A percentile compares a stretch with the other conserved stretches of the same genome.
Conservation (phyloP, 2,113 vertebrate species). For the Laticauda colubrina region DNA sequence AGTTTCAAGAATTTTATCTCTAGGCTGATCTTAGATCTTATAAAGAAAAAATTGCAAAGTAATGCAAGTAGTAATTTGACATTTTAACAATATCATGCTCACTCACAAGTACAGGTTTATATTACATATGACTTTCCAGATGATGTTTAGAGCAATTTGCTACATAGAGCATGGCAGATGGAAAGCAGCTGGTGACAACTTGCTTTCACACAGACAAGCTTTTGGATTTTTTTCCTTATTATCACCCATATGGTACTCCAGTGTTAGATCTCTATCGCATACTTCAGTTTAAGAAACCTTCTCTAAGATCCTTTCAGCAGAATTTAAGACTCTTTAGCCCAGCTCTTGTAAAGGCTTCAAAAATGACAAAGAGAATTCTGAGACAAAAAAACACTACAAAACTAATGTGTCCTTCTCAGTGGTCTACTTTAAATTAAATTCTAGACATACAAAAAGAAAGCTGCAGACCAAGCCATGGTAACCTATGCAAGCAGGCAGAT, state of each 20-base stretch:
- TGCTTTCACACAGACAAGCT: not conserved
- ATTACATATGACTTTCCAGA: constrained; percentile 25
- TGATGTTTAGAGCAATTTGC: constrained; percentile 37
- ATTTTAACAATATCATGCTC: not conserved
- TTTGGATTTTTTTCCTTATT: not conserved
- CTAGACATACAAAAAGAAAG: not conserved
- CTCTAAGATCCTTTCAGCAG: not conserved
- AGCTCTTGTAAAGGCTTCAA: not conserved
- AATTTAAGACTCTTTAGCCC: not conserved
- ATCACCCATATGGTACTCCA: not conserved
- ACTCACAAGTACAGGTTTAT: constrained; percentile 23
- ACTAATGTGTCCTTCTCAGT: too few relatives aligned
- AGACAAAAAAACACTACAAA: not conserved
- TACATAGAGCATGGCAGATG: constrained; percentile 34
- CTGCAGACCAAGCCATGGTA: not conserved
- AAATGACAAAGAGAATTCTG: not conserved
- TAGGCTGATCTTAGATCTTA: not conserved
- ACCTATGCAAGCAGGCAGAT: not conserved
- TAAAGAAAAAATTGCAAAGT: constrained; percentile 20
- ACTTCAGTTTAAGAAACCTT: not conserved
- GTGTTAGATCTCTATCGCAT: not conserved
- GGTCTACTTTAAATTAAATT: not conserved
- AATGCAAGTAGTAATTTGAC: constrained; percentile 27
- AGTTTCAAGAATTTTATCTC: constrained; percentile 2
- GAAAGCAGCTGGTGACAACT: constrained; percentile 50